Percentiles rank a stretch among this genome's conserved stretches.
phyloP scores from a whole-genome alignment of 1,140 invertebrate genomes.

The Drosophila saltans region DNA sequence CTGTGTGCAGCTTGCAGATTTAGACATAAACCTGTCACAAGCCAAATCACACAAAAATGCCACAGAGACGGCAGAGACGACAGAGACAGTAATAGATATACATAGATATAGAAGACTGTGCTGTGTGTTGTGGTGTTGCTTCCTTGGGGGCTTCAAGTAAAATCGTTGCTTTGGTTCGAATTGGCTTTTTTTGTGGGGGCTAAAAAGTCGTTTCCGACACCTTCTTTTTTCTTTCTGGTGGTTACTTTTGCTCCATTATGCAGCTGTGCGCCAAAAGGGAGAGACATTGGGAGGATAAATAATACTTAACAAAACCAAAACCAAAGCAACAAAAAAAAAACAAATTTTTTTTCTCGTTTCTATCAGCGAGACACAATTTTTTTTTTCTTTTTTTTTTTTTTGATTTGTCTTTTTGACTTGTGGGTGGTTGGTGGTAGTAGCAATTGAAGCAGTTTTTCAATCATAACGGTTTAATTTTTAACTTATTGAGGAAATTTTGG shows the following conservation, averaged over 20 bases:
- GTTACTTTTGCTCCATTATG: constrained; percentile 29
- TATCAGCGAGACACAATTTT: constrained; percentile 13
- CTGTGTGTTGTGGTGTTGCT: neutral
- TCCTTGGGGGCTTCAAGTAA: constrained; percentile 19
- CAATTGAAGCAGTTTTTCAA: neutral
- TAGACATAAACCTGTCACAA: constrained; percentile 65
- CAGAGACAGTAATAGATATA: constrained; percentile 20
- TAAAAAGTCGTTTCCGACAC: constrained; percentile 67
- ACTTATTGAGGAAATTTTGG: too few relatives aligned
- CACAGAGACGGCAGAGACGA: neutral
- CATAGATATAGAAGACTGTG: neutral
- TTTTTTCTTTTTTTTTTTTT: neutral
- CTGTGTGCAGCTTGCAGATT: constrained; percentile 52
- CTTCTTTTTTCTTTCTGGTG: constrained; percentile 30
- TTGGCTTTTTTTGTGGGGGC: constrained; percentile 51
- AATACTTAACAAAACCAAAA: constrained; percentile 26
- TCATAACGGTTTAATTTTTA: too few relatives aligned
- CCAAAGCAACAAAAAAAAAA: constrained; percentile 8
- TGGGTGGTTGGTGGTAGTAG: neutral
- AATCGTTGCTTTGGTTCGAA: neutral
- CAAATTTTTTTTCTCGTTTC: constrained; percentile 18
- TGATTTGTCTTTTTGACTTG: neutral
- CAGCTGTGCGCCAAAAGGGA: constrained; percentile 54
- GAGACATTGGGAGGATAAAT: constrained; percentile 26
- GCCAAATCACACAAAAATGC: constrained; percentile 28